Base-by-base conservation (phyloP, 2,888 invertebrate species). In the Cryptocheilus praepositus region DNA sequence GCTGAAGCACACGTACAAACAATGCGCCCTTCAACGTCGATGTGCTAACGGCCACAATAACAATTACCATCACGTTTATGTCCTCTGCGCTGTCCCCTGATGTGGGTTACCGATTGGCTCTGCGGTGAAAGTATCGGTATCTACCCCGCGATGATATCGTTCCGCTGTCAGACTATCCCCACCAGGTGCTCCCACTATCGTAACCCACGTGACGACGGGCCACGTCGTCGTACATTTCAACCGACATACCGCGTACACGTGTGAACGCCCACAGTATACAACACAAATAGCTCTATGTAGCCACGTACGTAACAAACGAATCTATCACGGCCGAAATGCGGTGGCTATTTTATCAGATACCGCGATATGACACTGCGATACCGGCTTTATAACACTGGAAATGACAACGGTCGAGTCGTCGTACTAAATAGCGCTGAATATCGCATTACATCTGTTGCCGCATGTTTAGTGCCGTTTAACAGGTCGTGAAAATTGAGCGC, bases 31-130 rank as follows among this genome's bases (percentile, higher is more conserved):
- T 45, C 73, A 61, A 71, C 70, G 64, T 59, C 73, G 61, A 74
- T 74, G 72, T 79, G 81, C 72, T 81, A 77, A 81, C 77, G 75
- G 67, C 55, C 57, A 65, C 70, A 76, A 76, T 83, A 83, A 80
- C 80, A 74, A 82, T 81, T 79, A 81, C 67, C 79, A 68, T 82
- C 77, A 63, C 65, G 63, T 73, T 81, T 77, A 82, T 74, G 65
- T 63, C 25, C 62, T 19, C 66, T 71, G 70, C 72, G 67, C 68
- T 77, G 76, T 76, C 46, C 57, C 59, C 49, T 19, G 18, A 16
- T 51, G 21, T 62, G 51, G 66, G 61, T 71, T 64, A 73, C 58
- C 61, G 76, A 67, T 70, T 58, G 63, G 46, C 65, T 58, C 45
- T 55, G 65, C 51, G 70, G 62, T 16, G 60, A 63, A 73, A 74